A percentile compares a stretch with the other conserved stretches of the same genome.
Conservation (phyloP, 2,797 vertebrate genomes). For the Thamnophis elegans region DNA sequence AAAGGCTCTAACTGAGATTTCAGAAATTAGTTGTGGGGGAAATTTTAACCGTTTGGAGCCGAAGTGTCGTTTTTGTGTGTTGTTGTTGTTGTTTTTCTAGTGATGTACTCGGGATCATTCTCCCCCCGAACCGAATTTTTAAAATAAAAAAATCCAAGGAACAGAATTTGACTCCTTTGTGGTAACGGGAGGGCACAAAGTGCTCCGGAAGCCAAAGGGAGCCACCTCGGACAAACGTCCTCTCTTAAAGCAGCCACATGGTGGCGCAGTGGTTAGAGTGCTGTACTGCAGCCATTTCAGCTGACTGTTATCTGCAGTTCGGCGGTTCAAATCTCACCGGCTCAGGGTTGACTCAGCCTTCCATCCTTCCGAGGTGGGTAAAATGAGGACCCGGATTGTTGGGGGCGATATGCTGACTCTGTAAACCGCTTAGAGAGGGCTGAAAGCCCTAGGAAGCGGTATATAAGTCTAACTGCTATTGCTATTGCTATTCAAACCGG, state of each 20-base stretch:
- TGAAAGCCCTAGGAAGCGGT: too few species aligned
- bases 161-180: neutral
- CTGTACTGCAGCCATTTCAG: too few species aligned
- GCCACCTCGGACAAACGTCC: neutral
- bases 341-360: too few species aligned
- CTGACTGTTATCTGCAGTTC: too few species aligned
- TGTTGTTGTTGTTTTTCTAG: neutral
- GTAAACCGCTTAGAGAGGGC: too few species aligned
- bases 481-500: neutral
- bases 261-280: too few species aligned
- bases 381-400: too few species aligned
- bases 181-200: neutral
- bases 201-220: neutral
- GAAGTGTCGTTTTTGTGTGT: neutral
- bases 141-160: neutral
- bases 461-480: too few species aligned
- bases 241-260: neutral
- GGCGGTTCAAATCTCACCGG: too few species aligned
- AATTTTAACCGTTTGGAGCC: neutral
- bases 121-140: neutral
- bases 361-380: too few species aligned
- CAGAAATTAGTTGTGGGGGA: neutral
- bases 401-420: too few species aligned
- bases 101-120: neutral
- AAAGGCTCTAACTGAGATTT: conserved; percentile 9